Evolutionary conservation across 2,888 invertebrate species (phyloP), one percentile per base, ranked within the genome.

Genomic region (Sturmia bella): DNA sequence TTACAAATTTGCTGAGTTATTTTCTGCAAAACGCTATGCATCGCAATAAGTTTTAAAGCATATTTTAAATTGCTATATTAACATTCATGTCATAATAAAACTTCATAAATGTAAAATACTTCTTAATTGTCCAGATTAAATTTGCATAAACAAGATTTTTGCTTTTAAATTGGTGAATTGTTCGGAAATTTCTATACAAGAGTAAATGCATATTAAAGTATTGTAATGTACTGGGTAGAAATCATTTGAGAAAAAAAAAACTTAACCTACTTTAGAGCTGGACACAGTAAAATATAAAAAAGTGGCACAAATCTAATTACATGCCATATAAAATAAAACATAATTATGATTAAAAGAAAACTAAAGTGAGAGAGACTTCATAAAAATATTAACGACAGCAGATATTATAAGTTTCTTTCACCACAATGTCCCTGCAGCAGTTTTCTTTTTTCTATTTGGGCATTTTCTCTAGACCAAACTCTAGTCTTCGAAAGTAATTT

Each of bases 301-400:
- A 3, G 19, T n/a, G 41, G 37, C 48, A 43, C 19, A 68, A 52
- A 41, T 61, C 27, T 66, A 66, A 73, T 59, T 52, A 78, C 70
- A 82, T 78, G 78, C 54, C 37, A 78, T 75, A 75, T 74, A 73
- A 72, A 73, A 81, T 63, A 75, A 77, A 78, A 70, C 74, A 70
- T 75, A 70, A 77, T 81, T 74, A 45, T 56, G 24, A 43, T 24
- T 56, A 54, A 11, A 4, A 72, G 32, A 45, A 59, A 63, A 56
- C 45, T 6, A 41, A 57, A 15, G 7, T 11, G 37, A 69, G 2
- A 54, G 6, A n/a, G 41, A 64, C 17, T 57, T 13, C 21, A 48
- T 27, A 43, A 41, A 64, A 64, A 32, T 21, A 70, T 6, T 17
- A 21, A 68, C 11, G 48, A 59, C 70, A 64, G 59, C 24, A n/a